These are phyloP conservation scores for Xenops minutus DNA, from an alignment of 2,797 vertebrate species.

Conservation along the genomic window DNA sequence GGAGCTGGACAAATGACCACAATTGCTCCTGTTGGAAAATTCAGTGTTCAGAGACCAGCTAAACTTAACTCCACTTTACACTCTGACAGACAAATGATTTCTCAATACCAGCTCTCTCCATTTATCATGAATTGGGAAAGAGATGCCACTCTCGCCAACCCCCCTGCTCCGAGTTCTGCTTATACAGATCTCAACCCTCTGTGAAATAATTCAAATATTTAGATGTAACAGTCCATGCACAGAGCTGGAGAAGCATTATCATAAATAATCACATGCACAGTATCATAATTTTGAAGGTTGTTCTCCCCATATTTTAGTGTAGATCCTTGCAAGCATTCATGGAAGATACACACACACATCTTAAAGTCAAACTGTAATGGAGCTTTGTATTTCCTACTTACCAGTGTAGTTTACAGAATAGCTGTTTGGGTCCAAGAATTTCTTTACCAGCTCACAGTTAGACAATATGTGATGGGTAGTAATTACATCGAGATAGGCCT, in stretches of 20 bases:
- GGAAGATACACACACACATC: not conserved
- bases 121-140: not conserved
- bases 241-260: not conserved
- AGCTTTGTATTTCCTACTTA: slow-evolving; percentile 60
- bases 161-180: not conserved
- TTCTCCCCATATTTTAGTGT: not conserved
- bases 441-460: slow-evolving; percentile 89
- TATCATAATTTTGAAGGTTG: not conserved
- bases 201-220: not conserved
- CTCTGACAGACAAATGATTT: not conserved
- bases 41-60: not conserved
- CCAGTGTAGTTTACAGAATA: slow-evolving; percentile 96
- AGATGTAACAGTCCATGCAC: not conserved
- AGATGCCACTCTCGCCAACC: not conserved
- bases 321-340: not conserved
- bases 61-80: not conserved
- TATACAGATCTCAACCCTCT: not conserved
- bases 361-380: not conserved
- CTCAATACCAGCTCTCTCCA: not conserved
- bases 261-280: not conserved
- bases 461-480: slow-evolving; percentile 90
- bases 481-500: slow-evolving; percentile 92
- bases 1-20: not conserved
- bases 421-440: slow-evolving; percentile 94
- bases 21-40: not conserved